phyloP scores from a whole-genome alignment of 2,797 vertebrate species.

The Melanotaenia pygmaea region DNA sequence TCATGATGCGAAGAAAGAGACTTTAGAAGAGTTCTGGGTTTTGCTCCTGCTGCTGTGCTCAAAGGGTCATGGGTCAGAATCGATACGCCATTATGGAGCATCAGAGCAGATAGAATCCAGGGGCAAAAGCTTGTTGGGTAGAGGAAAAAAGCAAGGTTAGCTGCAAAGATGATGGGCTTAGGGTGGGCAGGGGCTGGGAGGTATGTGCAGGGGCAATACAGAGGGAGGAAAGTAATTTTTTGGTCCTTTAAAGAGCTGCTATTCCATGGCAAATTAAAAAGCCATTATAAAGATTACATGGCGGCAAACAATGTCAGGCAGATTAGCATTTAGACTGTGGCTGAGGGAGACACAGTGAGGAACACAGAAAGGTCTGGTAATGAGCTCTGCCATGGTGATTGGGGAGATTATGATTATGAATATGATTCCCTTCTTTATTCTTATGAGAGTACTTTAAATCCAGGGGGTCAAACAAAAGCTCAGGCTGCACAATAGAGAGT shows the following conservation, averaged over 20 bases:
- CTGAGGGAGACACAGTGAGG: slow-evolving; percentile 71
- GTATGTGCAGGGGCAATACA: slow-evolving; percentile 45
- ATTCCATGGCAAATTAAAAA: slow-evolving; percentile 86
- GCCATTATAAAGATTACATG: slow-evolving; percentile 84
- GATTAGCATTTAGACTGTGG: slow-evolving; percentile 82
- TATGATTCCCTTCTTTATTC: slow-evolving; percentile 80
- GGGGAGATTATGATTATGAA: slow-evolving; percentile 82
- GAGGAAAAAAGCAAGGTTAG: slow-evolving; percentile 52
- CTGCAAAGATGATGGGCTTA: slow-evolving; percentile 29
- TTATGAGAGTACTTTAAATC: slow-evolving; percentile 74
- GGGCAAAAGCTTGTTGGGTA: slow-evolving; percentile 36
- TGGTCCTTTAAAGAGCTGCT: slow-evolving; percentile 77
- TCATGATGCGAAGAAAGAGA: slow-evolving; percentile 64
- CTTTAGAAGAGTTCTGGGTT: slow-evolving; percentile 52
- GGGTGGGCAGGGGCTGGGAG: slow-evolving; percentile 5
- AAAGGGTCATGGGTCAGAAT: slow-evolving; percentile 74
- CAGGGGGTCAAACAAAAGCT: slow-evolving; percentile 70
- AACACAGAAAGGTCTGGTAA: slow-evolving; percentile 80
- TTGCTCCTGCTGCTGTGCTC: slow-evolving; percentile 39
- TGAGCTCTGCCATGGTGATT: slow-evolving; percentile 79
- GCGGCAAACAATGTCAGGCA: slow-evolving; percentile 81
- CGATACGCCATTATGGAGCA: slow-evolving; percentile 65
- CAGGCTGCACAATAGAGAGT: slow-evolving; percentile 58
- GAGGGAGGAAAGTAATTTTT: slow-evolving; percentile 69
- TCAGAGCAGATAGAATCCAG: slow-evolving; percentile 53